Evolutionary conservation across 2,113 vertebrate genomes (phyloP).

Genomic region (Bubo blakistoni): DNA sequence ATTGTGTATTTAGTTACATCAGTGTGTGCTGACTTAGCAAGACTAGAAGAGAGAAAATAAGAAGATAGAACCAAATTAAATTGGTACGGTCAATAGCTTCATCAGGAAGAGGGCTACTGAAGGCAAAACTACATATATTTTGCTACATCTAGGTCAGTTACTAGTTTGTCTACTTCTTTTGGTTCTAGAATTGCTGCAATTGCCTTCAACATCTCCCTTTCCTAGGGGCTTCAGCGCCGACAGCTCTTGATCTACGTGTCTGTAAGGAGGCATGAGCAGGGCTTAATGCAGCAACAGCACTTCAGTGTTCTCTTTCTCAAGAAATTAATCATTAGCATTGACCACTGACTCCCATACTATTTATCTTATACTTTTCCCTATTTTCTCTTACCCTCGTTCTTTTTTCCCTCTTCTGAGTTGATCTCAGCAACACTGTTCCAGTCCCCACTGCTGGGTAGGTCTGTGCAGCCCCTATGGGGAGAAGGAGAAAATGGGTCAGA

Average conservation of each 20-base stretch:
- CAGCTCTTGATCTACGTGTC: background rate
- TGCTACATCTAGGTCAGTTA: background rate
- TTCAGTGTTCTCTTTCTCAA: background rate
- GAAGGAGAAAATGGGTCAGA: background rate
- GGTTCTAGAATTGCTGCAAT: background rate
- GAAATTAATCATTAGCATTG: background rate
- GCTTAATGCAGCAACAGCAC: background rate
- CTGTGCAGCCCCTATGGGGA: background rate
- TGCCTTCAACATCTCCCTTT: background rate
- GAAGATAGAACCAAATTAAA: background rate
- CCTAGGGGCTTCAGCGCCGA: fast-evolving
- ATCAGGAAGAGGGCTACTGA: background rate
- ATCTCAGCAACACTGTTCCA: background rate
- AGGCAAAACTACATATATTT: background rate
- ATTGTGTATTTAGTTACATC: background rate
- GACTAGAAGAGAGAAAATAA: background rate
- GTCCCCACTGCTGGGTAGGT: fast-evolving
- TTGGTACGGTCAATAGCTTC: background rate
- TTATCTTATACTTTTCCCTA: background rate
- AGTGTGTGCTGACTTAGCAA: background rate
- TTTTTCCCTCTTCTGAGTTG: background rate
- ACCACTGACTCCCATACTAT: background rate
- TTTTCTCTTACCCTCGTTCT: background rate
- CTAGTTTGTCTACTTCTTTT: background rate
- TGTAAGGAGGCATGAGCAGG: background rate